Base-by-base conservation (phyloP, 2,888 invertebrate species). In the Stenodema calcarata region DNA sequence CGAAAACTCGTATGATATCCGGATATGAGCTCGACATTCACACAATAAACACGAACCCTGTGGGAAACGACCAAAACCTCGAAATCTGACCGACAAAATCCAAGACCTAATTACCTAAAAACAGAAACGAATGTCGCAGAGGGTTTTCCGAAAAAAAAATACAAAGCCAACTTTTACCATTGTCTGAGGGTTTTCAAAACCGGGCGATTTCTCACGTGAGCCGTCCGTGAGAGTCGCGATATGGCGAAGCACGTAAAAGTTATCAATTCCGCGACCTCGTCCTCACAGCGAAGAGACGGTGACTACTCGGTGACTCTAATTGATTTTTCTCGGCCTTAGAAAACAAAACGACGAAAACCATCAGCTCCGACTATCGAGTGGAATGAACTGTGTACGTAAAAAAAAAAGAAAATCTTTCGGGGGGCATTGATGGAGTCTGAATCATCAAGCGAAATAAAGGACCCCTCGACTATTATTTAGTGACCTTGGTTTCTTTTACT, bases 81-180 rank as follows among this genome's bases (percentile, higher is more conserved):
- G 35, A 7, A 35, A 9, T 62, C 23, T 62, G 73, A 73, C 73
- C 73, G 35, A 73, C 73, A n/a, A 62, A 23, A 62, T 62, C 27
- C 62, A 62, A 16, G 73, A 73, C 73, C 73, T 28, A 73, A 73
- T 73, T 73, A 73, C 73, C 73, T 35, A 73, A 16, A 73, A 73
- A 73, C 30, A 12, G 35, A n/a, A 23, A 73, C n/a, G 73, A 73
- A 2, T 73, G 73, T 35, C 35, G 41, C 35, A 73, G 3, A n/a
- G n/a, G n/a, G 16, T 18, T 73, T 73, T 73, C 73, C n/a, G 35
- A 0, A 23, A 23, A 4, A 12, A 27, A 23, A 11, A 23, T 23
- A 18, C 62, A 18, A n/a, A n/a, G 50, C 7, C 35, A 41, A 73
- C 73, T 73, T 73, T 73, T 73, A 73, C 73, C 73, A 62, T 62